These are phyloP conservation scores for Heliothis peltigera DNA, from an alignment of 2,888 invertebrate species.

Conservation along the genomic window DNA sequence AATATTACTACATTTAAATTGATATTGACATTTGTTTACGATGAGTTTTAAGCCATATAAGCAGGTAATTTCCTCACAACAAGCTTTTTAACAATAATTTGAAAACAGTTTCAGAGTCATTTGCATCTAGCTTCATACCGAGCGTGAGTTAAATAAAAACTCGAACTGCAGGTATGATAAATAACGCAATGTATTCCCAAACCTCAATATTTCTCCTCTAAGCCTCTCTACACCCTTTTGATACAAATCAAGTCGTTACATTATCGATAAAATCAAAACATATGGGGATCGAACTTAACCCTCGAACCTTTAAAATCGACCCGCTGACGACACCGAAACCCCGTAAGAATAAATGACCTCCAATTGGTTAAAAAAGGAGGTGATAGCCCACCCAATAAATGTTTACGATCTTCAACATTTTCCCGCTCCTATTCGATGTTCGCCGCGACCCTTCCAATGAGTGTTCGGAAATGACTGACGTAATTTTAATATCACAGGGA, in stretches of 20 bases:
- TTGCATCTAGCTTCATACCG: background rate
- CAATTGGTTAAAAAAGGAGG: slow-evolving; percentile 52
- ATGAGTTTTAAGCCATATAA: slow-evolving; percentile 17
- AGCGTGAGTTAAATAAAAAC: background rate
- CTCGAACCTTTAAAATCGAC: slow-evolving; percentile 41
- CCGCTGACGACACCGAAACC: slow-evolving; percentile 31
- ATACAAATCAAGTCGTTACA: slow-evolving; percentile 3
- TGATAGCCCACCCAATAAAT: slow-evolving; percentile 57
- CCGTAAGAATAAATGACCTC: slow-evolving; percentile 47
- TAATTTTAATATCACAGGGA: slow-evolving; percentile 10
- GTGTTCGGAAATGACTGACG: slow-evolving; percentile 21
- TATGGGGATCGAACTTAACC: slow-evolving; percentile 22
- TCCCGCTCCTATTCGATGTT: slow-evolving; percentile 48
- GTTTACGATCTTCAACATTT: slow-evolving; percentile 56
- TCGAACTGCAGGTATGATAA: too few relatives aligned
- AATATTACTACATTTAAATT: too few relatives aligned
- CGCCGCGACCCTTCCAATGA: slow-evolving; percentile 20
- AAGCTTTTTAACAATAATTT: background rate
- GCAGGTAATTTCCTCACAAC: slow-evolving; percentile 11
- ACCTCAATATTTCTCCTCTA: background rate
- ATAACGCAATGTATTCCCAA: too few relatives aligned
- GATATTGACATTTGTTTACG: slow-evolving; percentile 9
- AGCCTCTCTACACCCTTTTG: background rate
- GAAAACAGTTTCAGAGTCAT: background rate
- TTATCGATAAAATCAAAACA: slow-evolving; percentile 15